phyloP scores from a whole-genome alignment of 2,888 invertebrate genomes.

The Metallyticus violacea region DNA sequence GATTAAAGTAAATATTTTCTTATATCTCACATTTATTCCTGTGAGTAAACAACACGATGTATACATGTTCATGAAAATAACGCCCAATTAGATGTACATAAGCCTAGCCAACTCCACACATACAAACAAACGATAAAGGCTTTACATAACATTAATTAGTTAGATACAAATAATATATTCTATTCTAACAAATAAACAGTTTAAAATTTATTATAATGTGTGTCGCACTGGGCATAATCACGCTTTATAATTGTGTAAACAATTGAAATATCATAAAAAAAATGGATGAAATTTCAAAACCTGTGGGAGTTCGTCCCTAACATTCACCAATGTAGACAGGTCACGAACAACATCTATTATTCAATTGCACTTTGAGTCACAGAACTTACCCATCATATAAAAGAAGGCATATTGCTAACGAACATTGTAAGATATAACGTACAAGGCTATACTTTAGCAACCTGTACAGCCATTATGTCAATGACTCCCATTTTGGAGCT shows the following conservation, averaged over 20 bases:
- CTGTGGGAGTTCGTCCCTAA: not conserved
- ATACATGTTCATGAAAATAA: not conserved
- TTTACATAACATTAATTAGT: not conserved
- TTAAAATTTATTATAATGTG: not conserved
- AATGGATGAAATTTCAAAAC: slow-evolving; percentile 8
- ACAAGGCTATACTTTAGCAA: slow-evolving; percentile 33
- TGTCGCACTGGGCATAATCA: not conserved
- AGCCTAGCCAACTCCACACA: not conserved
- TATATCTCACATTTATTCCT: not conserved
- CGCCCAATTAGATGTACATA: not conserved
- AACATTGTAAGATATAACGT: not conserved
- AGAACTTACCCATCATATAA: slow-evolving; percentile 17
- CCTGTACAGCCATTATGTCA: slow-evolving; percentile 38
- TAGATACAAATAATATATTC: too few relatives aligned
- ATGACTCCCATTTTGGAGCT: slow-evolving; percentile 38
- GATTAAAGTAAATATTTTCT: not conserved
- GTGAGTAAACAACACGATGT: not conserved
- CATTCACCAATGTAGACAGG: not conserved
- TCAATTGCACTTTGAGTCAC: not conserved
- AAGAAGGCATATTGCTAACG: not conserved
- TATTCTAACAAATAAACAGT: not conserved
- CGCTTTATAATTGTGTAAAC: slow-evolving; percentile 9
- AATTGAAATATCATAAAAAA: slow-evolving; percentile 13
- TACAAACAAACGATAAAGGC: not conserved
- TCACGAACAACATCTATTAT: not conserved